phyloP scores from a whole-genome alignment of 1,140 invertebrate genomes.

The Branchinecta lindahli region DNA sequence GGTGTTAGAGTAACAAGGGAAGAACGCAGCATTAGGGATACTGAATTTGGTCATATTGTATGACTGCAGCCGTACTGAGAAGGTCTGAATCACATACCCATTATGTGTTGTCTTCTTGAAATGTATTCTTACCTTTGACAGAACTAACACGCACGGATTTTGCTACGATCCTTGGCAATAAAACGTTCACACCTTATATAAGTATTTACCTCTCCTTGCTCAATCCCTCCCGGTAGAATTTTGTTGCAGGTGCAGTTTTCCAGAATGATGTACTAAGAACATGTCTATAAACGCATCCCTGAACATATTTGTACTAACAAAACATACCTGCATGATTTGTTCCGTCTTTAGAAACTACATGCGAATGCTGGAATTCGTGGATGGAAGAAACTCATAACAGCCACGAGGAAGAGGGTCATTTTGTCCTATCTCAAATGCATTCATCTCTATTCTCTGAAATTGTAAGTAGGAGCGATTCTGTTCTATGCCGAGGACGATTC shows the following conservation, averaged over 20 bases:
- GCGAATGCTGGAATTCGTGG: constrained; percentile 30
- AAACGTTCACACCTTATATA: background rate
- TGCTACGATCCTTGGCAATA: too few relatives aligned
- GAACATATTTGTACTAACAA: background rate
- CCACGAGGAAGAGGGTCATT: constrained; percentile 82
- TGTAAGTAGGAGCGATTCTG: constrained; percentile 39
- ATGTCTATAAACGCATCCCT: background rate
- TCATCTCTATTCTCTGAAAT: constrained; percentile 77
- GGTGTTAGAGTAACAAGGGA: too few relatives aligned
- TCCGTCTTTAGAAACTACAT: background rate
- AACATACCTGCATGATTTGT: too few relatives aligned
- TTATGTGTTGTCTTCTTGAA: too few relatives aligned
- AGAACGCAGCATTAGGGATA: too few relatives aligned
- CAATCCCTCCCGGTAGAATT: too few relatives aligned
- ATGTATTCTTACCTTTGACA: too few relatives aligned
- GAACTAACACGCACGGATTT: too few relatives aligned
- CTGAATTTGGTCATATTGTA: too few relatives aligned
- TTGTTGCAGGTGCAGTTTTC: background rate
- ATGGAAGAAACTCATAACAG: constrained; percentile 80
- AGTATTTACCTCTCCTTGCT: background rate
- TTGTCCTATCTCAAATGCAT: constrained; percentile 85
- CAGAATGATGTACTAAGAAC: background rate
- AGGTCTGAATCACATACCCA: too few relatives aligned
- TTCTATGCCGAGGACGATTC: too few relatives aligned
- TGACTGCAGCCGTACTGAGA: too few relatives aligned